Conservation (phyloP, 2,113 vertebrate species). For the Dolichotis patagonum region DNA sequence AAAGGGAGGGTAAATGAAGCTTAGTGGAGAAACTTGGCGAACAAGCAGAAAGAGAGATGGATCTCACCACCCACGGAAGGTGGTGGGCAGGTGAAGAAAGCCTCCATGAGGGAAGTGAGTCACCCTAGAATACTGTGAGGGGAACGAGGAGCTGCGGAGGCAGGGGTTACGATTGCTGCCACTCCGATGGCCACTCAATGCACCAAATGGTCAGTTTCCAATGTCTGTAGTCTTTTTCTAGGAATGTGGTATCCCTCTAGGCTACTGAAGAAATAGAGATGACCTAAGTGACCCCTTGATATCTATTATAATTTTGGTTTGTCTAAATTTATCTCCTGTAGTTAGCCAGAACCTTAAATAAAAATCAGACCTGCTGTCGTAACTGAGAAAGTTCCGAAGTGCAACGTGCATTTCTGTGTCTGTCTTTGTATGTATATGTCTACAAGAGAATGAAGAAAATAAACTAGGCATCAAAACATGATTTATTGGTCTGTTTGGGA, state of each 20-base stretch:
- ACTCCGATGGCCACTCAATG: background rate
- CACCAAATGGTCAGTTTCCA: rapidly evolving
- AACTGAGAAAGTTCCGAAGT: background rate
- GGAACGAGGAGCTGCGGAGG: background rate
- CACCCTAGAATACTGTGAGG: background rate
- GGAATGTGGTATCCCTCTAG: background rate
- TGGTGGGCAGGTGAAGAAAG: background rate
- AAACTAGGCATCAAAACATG: background rate
- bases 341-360: background rate
- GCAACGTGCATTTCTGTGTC: too few species aligned
- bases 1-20: background rate
- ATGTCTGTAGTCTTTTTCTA: background rate
- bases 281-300: background rate
- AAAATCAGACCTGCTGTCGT: background rate
- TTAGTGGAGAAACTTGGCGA: background rate
- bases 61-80: background rate
- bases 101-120: background rate
- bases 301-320: background rate
- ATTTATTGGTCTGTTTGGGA: too few species aligned
- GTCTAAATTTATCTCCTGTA: background rate
- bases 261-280: background rate
- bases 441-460: background rate
- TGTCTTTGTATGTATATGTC: background rate
- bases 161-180: rapidly evolving
- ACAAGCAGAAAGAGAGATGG: background rate